These are phyloP conservation scores for Chouioia cunea DNA, from an alignment of 2,888 invertebrate species.

Conservation along the genomic window DNA sequence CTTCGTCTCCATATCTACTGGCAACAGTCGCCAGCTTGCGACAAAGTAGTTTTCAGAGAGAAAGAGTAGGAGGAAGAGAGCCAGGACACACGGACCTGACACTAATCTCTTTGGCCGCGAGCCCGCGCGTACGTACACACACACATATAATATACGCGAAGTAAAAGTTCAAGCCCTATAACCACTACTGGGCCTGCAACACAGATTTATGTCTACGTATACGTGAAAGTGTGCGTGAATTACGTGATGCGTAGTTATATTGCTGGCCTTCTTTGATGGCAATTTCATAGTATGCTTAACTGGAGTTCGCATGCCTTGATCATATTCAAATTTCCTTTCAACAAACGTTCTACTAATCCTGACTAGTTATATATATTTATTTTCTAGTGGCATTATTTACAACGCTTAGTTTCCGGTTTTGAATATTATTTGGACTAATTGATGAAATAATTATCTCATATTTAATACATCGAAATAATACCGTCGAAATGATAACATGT, in stretches of 20 bases:
- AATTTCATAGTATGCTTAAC: background rate
- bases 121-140: slow-evolving; percentile 45
- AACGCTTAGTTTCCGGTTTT: background rate
- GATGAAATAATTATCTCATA: too few relatives aligned
- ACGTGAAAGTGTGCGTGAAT: background rate
- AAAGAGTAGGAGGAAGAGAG: background rate
- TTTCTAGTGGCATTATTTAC: too few relatives aligned
- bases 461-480: too few relatives aligned
- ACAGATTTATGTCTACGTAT: slow-evolving; percentile 14
- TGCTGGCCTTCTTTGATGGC: background rate
- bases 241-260: too few relatives aligned
- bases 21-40: slow-evolving; percentile 44
- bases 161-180: slow-evolving; percentile 23
- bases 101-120: slow-evolving; percentile 57
- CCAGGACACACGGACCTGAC: slow-evolving; percentile 37
- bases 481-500: too few relatives aligned
- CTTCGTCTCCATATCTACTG: slow-evolving; percentile 42
- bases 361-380: too few relatives aligned
- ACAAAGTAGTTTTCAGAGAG: slow-evolving; percentile 34
- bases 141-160: slow-evolving; percentile 14
- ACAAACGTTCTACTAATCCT: too few relatives aligned
- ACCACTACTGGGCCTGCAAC: background rate
- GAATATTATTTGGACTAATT: slow-evolving; percentile 7
- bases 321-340: too few relatives aligned
- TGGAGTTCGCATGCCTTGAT: too few relatives aligned